Evolutionary conservation across 2,888 invertebrate species (phyloP), one percentile per base, ranked within the genome.

Genomic region (Cheilosia grossa): DNA sequence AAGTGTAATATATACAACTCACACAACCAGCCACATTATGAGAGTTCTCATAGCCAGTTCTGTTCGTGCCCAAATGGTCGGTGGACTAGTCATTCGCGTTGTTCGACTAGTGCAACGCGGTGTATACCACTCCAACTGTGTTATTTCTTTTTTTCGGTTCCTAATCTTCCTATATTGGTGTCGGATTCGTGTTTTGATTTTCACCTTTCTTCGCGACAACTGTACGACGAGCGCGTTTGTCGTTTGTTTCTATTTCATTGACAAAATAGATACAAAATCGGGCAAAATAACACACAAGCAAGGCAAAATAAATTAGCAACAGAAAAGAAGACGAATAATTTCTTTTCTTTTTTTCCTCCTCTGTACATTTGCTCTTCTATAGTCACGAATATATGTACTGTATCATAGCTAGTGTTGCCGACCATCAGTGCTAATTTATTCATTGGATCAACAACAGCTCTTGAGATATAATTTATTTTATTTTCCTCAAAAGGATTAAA

Each of bases 401-500:
- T 64, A 74, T 64, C 73, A 69, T 64, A 61, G 80, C 75, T 49
- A 81, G 44, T 75, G 63, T 82, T 88, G 37, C 88, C 89, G 89
- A 88, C 88, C 90, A 89, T 91, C 92, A 91, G 91, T 91, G 91
- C 91, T 91, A 91, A 92, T 92, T 92, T 91, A 90, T 90, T 90
- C 91, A 90, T 90, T 90, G 91, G 90, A 89, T 90, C 90, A 91
- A 90, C 91, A 91, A 90, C 92, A 89, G 77, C 87, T 86, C 79
- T 66, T 61, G 61, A 79, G 63, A 86, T 67, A 87, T 47, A 49
- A 58, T 63, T 42, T 40, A 27, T 49, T 58, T 27, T 37, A 37
- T 24, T 17, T 37, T 24, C 2, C 6, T 24, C 24, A 9, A 47
- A 72, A 72, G 72, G 72, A 72, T 72, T 49, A 44, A 19, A 30